phyloP scores from a whole-genome alignment of 30 jellyfish, hydroid and myxozoan species.

The Turritopsis dohrnii region DNA sequence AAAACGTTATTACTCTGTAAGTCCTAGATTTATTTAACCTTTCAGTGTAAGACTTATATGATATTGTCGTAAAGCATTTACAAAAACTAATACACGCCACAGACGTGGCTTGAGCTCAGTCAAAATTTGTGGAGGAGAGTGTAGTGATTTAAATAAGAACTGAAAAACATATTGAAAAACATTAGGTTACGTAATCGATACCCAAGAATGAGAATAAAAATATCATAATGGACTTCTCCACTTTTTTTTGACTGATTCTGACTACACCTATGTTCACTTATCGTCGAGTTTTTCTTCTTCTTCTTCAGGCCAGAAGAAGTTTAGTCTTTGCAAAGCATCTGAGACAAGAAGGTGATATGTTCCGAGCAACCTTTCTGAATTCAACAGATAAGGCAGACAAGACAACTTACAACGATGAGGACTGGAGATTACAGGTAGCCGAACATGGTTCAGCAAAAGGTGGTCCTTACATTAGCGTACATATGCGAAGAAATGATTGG shows the following conservation, averaged over 20 bases:
- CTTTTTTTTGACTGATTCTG: no score
- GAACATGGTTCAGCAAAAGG: slow-evolving; percentile 84
- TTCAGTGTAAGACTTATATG: no score
- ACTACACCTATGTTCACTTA: neutral
- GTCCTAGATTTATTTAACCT: no score
- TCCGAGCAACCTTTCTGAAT: slow-evolving; percentile 45
- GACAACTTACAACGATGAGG: slow-evolving; percentile 65
- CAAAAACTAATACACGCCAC: no score
- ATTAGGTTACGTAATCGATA: no score
- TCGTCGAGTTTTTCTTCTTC: neutral
- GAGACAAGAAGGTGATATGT: slow-evolving; percentile 58
- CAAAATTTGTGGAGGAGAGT: no score
- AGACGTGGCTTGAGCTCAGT: no score
- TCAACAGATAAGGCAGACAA: slow-evolving; percentile 60
- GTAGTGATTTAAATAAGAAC: no score
- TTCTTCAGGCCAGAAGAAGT: slow-evolving; percentile 90
- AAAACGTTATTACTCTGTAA: neutral
- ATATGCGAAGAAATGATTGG: slow-evolving; percentile 77
- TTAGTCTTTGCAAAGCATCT: slow-evolving; percentile 75
- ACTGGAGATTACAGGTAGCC: slow-evolving; percentile 75
- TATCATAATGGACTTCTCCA: no score
- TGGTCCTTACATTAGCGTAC: slow-evolving; percentile 78
- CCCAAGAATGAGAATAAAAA: no score
- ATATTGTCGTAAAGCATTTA: no score
- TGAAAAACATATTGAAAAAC: no score